Base-by-base conservation (phyloP, 2,797 vertebrate species). In the Cynopterus sphinx region DNA sequence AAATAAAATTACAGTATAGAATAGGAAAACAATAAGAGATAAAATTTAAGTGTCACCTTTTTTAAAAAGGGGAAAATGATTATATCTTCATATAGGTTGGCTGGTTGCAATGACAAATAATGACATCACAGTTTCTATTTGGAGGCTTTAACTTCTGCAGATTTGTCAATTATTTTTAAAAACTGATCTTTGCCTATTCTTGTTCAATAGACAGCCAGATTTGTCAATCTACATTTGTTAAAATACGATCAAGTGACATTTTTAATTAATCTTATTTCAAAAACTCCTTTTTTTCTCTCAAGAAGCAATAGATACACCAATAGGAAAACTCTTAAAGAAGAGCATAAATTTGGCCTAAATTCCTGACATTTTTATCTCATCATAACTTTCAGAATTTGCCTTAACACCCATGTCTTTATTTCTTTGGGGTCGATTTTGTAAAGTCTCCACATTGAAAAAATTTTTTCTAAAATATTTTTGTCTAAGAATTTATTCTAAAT, bases 211-310 rank as follows among this genome's bases (percentile, higher is more conserved):
- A 77, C 1, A 39, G 12, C 11, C 28, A 57, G 3, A 70, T 87
- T 73, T 53, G 15, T 43, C 43, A 15, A 41, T 96, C 28, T 88
- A 12, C 43, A 59, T 39, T 67, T 71, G 70, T 81, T 75, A 6
- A 70, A 74, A 87, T 36, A 39, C 68, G 28, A 67, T 67, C 28
- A 92, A 78, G 74, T 41, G 78, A 13, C 12, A 87, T 4, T 67
- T 90, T 83, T 78, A 57, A 87, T 68, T 77, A 28, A 86, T 67
- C 84, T 95, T 85, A 67, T 39, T 95, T 84, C 9, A 28, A 79
- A 78, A 82, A 7, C 1, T 0, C 70, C 55, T 53, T 8, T n/a
- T 68, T 51, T 78, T 55, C 36, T 7, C 39, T 28, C 28, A 73
- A 87, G 57, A 90, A 81, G 9, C 19, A 83, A 74, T 19, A 73